Base-by-base conservation (phyloP, 2,888 invertebrate species). In the Poecilobothrus nobilitatus region DNA sequence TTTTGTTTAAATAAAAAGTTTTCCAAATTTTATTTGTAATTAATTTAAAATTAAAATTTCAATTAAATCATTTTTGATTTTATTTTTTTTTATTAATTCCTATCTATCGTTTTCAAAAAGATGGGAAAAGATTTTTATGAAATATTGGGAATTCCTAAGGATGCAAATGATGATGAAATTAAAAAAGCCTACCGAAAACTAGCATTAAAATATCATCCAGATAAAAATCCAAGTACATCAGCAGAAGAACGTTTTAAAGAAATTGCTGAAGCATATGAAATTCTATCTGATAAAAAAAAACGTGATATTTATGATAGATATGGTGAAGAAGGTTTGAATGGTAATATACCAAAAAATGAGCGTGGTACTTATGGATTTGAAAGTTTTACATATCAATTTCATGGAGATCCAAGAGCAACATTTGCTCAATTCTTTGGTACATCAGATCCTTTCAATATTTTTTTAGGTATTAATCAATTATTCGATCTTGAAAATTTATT, bases 51-150 rank as follows among this genome's bases (percentile, higher is more conserved):
- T 4, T 5, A 27, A 27, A 27, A 27, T 4, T n/a, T 27, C 27
- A 27, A 27, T 27, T 27, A 27, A 27, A 27, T 27, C 27, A 27
- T 27, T 27, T 27, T 27, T 27, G 27, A 27, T 27, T 27, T n/a
- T n/a, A n/a, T n/a, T n/a, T n/a, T n/a, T n/a, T n/a, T 27, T 27
- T 27, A 27, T 27, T 27, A 5, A 27, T 27, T 27, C 27, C 27
- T 27, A 27, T 27, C 27, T n/a, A 27, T 27, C 27, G 5, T 4
- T 4, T 27, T 27, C 27, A 63, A 2, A 27, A 80, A 74, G 77
- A 95, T 96, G 95, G 95, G 94, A 68, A 96, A 95, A 84, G 95
- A 97, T 83, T 97, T 94, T 79, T 97, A 97, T 82, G 92, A 92
- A 83, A 91, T 90, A 75, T 84, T 97, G 71, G 95, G 94, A 70